Evolutionary conservation across 2,888 invertebrate genomes (phyloP), one percentile per base, ranked within the genome.

Genomic region (Cerastis rubricosa): DNA sequence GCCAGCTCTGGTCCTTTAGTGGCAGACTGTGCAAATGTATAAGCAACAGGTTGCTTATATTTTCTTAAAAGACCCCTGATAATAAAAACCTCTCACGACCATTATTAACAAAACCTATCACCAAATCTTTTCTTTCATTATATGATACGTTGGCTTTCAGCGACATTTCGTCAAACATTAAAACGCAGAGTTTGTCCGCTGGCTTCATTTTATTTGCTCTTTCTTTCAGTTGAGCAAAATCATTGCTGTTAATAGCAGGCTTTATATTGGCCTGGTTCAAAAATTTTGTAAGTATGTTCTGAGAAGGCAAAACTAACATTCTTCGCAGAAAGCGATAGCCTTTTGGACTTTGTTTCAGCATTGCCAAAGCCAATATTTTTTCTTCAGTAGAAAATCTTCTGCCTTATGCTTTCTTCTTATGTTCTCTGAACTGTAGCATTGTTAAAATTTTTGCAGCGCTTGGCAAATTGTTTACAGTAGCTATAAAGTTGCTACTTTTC

Each of bases 291-390:
- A 63, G 3, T 63, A 71, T 63, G n/a, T 74, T 29, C 49, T 61
- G 22, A 12, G 78, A 70, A 12, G 74, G 80, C 35, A 80, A 63
- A 54, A 68, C 59, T 17, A 70, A 59, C 47, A 71, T 74, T 49
- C 63, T 80, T 69, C 65, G 17, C 68, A 70, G 54, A 64, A 69
- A 68, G 29, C 69, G 59, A 74, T 78, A 78, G 0, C 51, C 74
- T 75, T 75, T 79, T 6, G 79, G 49, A 8, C 72, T 72, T 74
- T 59, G 65, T 17, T 75, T 81, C 8, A 68, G n/a, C 25, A 75
- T 40, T 25, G 78, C 47, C 54, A 81, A 68, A 68, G 75, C 64
- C 47, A 75, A 69, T 22, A 78, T 66, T 71, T 78, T 72, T 70
- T 75, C 79, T 65, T 79, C 51, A 0, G 17, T 54, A 1, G 47